Percentiles rank a stretch among this genome's conserved stretches.
phyloP scores from a whole-genome alignment of 2,113 vertebrate species.

The Thinocorus orbignyianus region DNA sequence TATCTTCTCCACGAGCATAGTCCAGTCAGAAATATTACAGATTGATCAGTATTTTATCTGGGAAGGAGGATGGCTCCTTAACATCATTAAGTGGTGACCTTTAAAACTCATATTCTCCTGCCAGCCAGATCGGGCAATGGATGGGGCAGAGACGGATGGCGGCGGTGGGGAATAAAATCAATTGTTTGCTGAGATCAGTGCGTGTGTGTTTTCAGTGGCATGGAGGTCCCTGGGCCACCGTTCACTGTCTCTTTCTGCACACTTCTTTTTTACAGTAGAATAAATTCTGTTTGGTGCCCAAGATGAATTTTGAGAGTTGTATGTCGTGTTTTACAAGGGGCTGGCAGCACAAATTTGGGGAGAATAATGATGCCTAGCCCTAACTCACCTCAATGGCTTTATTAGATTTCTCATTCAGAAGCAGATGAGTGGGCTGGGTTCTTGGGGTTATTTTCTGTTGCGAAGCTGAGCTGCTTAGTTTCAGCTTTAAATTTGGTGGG shows the following conservation, averaged over 20 bases:
- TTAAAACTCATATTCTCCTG: slow-evolving; percentile 55
- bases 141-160: slow-evolving; percentile 45
- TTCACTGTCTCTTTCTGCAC: not conserved
- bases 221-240: slow-evolving; percentile 34
- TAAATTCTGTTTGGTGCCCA: slow-evolving; percentile 59
- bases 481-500: not conserved
- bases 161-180: not conserved
- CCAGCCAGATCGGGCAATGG: not conserved
- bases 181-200: slow-evolving; percentile 45
- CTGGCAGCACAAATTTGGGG: slow-evolving; percentile 47
- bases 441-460: not conserved
- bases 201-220: not conserved
- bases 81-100: slow-evolving; percentile 65
- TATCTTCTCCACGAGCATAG: not conserved
- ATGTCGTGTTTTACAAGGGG: slow-evolving; percentile 56
- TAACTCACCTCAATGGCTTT: slow-evolving; percentile 8
- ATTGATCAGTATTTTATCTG: slow-evolving; percentile 53
- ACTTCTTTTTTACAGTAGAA: slow-evolving; percentile 50
- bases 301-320: slow-evolving; percentile 30
- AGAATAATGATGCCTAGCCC: slow-evolving; percentile 34
- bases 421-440: not conserved
- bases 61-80: slow-evolving; percentile 41
- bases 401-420: not conserved
- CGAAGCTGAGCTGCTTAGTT: not conserved
- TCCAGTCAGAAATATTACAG: slow-evolving; percentile 18